Percentiles rank a stretch among this genome's conserved stretches.
Conservation (phyloP, 92 coral and sea anemone species). For the Paramuricea clavata region DNA sequence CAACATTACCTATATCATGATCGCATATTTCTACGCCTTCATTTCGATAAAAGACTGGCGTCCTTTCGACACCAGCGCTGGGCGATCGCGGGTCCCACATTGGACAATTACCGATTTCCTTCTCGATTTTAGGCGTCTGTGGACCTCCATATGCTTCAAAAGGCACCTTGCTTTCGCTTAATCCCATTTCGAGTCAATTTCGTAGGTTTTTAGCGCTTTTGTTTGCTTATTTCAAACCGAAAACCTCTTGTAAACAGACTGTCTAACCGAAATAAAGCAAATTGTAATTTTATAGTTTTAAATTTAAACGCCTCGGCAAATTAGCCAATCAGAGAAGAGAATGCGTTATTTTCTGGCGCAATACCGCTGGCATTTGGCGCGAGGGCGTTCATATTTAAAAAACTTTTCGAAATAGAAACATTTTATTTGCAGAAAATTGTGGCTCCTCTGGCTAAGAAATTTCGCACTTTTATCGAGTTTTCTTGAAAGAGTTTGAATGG, state of each 20-base stretch:
- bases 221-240: not conserved
- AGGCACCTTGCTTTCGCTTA: conserved; percentile 88
- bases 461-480: not conserved
- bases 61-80: conserved; percentile 69
- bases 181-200: conserved; percentile 75
- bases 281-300: conserved; percentile 42
- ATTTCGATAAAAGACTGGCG: conserved; percentile 79
- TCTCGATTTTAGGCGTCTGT: conserved; percentile 68
- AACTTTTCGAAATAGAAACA: not conserved
- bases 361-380: conserved; percentile 18
- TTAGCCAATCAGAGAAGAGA: conserved; percentile 52
- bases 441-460: not conserved
- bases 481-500: not conserved
- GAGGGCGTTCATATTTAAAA: not conserved
- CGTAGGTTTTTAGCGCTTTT: not conserved
- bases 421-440: not conserved
- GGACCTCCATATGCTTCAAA: conserved; percentile 77
- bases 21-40: conserved; percentile 79
- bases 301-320: conserved; percentile 47
- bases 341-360: not conserved
- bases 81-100: conserved; percentile 92
- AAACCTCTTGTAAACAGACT: conserved; percentile 2
- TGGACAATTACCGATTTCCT: conserved; percentile 60
- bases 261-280: not conserved
- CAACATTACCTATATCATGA: conserved; percentile 54